Conservation (phyloP, 2,888 invertebrate genomes). For the Nemotelus nigrinus region DNA sequence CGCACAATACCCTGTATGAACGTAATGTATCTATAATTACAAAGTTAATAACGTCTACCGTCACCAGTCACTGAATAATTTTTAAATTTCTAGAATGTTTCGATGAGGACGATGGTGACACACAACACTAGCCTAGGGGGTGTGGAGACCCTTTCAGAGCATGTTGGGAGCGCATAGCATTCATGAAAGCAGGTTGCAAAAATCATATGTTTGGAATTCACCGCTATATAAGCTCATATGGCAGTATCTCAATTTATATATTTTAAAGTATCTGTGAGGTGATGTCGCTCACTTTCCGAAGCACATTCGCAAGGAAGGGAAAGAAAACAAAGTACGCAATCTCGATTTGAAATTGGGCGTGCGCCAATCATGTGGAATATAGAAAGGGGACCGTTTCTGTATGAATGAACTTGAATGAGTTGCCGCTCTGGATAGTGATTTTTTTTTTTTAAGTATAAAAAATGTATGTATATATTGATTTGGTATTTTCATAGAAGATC, state of each 20-base stretch:
- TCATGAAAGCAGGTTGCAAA: not conserved
- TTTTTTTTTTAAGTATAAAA: not conserved
- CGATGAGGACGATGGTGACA: slow-evolving; percentile 6
- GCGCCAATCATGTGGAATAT: slow-evolving; percentile 20
- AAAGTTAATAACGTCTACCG: too few species aligned
- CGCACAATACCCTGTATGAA: not conserved
- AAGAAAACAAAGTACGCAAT: slow-evolving; percentile 7
- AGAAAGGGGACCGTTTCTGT: slow-evolving; percentile 8
- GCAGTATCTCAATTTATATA: too few species aligned
- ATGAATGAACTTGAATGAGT: slow-evolving; percentile 2
- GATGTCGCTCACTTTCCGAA: too few species aligned
- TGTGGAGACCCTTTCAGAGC: not conserved
- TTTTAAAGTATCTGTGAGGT: too few species aligned
- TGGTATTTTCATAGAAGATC: not conserved
- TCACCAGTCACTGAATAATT: not conserved
- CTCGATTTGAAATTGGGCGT: slow-evolving; percentile 24
- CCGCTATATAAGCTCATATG: not conserved
- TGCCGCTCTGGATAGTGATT: not conserved
- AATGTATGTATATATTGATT: not conserved
- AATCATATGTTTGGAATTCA: slow-evolving; percentile 19
- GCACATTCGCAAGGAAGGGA: not conserved
- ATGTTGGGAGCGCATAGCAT: slow-evolving; percentile 11
- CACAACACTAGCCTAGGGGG: slow-evolving; percentile 1
- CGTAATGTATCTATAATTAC: too few species aligned
- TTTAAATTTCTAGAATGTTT: slow-evolving; percentile 27